A percentile compares a stretch with the other conserved stretches of the same genome.
These are phyloP conservation scores for Ardeotis arabs DNA, from an alignment of 2,113 vertebrate genomes.

Conservation along the genomic window DNA sequence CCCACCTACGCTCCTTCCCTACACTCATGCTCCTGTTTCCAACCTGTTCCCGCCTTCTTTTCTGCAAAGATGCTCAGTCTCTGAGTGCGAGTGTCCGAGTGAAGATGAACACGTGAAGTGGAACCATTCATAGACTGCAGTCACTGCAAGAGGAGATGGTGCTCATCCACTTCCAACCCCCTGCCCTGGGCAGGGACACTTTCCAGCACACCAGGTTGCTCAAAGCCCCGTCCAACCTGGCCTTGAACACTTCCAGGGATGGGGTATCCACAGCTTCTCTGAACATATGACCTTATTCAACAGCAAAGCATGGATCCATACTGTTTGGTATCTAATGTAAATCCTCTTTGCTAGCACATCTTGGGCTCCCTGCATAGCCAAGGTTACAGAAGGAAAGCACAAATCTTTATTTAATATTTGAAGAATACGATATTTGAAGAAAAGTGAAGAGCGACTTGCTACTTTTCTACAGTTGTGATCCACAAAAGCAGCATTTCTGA, in stretches of 20 bases:
- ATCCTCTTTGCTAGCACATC: background rate
- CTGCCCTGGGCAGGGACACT: no score
- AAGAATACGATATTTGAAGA: background rate
- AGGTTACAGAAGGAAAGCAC: background rate
- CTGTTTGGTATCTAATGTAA: background rate
- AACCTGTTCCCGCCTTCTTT: background rate
- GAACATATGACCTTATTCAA: background rate
- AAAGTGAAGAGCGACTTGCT: background rate
- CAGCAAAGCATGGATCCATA: background rate
- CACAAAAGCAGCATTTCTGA: background rate
- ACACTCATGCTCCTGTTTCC: background rate
- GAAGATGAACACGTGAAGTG: background rate
- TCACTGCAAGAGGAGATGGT: background rate
- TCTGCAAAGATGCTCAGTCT: background rate
- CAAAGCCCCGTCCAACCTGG: no score
- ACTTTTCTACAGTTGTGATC: background rate
- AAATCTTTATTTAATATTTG: background rate
- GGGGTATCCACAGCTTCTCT: no score
- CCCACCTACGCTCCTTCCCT: background rate
- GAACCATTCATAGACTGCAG: background rate
- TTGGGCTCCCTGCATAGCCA: background rate
- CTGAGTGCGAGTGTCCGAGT: rapidly evolving
- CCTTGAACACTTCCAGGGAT: no score
- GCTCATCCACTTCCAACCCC: no score
- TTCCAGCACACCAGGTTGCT: no score